Conservation (phyloP, 1,140 invertebrate species). For the Limonius californicus region DNA sequence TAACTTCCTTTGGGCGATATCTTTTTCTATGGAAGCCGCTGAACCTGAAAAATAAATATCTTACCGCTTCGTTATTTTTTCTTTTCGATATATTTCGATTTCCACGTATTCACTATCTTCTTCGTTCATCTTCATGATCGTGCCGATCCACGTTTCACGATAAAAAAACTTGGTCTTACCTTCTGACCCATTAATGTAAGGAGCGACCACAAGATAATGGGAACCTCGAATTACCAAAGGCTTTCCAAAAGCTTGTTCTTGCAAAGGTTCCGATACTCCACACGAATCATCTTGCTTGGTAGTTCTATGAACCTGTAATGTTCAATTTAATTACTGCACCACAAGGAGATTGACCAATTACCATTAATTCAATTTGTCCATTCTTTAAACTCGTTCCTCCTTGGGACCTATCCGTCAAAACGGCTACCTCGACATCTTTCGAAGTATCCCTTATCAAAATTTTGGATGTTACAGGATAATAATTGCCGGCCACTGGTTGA, state of each 20-base stretch:
- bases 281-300: constrained; percentile 84
- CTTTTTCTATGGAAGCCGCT: neutral
- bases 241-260: constrained; percentile 65
- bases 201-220: constrained; percentile 52
- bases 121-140: no score
- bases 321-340: no score
- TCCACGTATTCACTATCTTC: constrained; percentile 8
- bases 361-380: constrained; percentile 77
- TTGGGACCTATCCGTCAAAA: constrained; percentile 83
- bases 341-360: constrained; percentile 43
- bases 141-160: no score
- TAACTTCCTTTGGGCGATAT: constrained; percentile 17
- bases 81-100: no score
- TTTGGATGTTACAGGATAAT: constrained; percentile 87
- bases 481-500: constrained; percentile 90
- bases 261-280: constrained; percentile 84
- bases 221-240: constrained; percentile 69
- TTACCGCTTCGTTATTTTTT: no score
- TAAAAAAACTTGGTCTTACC: no score
- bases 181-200: neutral
- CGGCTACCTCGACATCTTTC: constrained; percentile 52
- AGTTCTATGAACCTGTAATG: constrained; percentile 76
- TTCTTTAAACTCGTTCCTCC: constrained; percentile 78
- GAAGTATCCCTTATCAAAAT: constrained; percentile 65
- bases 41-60: neutral